These are phyloP conservation scores for Diabrotica undecimpunctata DNA, from an alignment of 1,140 invertebrate species.

Conservation along the genomic window DNA sequence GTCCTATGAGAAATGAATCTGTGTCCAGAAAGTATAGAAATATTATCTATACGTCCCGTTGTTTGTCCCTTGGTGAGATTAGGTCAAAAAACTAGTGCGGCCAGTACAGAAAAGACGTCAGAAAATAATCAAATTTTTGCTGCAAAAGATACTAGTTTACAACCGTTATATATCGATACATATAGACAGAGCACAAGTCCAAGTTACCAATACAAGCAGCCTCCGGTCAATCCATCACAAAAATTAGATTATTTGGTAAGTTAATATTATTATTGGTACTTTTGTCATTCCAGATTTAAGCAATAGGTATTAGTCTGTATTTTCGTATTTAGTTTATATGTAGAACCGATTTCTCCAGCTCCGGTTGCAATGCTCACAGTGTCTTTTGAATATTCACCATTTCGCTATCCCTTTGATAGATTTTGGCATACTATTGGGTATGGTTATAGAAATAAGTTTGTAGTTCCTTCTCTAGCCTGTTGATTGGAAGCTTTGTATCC, in stretches of 20 bases:
- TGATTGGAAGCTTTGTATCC: too few species aligned
- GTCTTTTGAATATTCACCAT: too few species aligned
- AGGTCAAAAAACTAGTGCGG: constrained; percentile 47
- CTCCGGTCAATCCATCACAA: constrained; percentile 9
- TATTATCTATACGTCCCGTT: constrained; percentile 47
- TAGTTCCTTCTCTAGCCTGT: too few species aligned
- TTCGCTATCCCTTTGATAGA: too few species aligned
- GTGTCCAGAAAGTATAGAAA: constrained; percentile 38
- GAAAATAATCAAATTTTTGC: constrained; percentile 23
- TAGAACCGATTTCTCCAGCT: too few species aligned
- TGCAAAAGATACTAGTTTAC: constrained; percentile 26
- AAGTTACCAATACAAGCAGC: constrained; percentile 5
- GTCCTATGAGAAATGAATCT: constrained; percentile 39
- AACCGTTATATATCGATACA: constrained; percentile 26
- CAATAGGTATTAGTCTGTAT: too few species aligned
- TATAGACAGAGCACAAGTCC: constrained; percentile 12
- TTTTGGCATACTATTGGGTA: too few species aligned
- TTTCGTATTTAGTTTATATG: too few species aligned
- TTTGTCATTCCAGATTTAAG: too few species aligned
- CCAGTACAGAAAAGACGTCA: constrained; percentile 30
- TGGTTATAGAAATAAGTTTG: too few species aligned
- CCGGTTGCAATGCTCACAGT: too few species aligned
- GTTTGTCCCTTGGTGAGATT: constrained; percentile 59
- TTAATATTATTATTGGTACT: too few species aligned
- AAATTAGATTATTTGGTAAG: constrained; percentile 30